Conservation (phyloP, 1,140 invertebrate species). For the Trissolcus basalis region DNA sequence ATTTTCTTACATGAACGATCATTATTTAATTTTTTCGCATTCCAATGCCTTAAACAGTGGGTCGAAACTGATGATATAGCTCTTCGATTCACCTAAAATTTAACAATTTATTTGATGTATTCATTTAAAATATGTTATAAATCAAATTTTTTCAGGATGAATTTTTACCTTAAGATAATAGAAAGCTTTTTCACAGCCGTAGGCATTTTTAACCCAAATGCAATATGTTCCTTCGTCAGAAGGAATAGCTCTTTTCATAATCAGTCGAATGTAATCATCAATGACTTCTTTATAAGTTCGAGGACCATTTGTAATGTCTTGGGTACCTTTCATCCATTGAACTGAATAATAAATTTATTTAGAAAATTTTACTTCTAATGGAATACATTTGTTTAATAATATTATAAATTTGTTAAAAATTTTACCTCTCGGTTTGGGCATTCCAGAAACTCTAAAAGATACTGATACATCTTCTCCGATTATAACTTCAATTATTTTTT, state of each 20-base stretch:
- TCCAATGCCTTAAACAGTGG: too few species aligned
- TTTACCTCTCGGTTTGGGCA: conserved; percentile 88
- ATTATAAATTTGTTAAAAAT: neutral
- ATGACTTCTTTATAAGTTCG: conserved; percentile 87
- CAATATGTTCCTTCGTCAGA: conserved; percentile 96
- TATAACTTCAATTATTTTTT: conserved; percentile 83
- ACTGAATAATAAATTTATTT: neutral
- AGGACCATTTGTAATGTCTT: conserved; percentile 86
- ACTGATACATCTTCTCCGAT: conserved; percentile 87
- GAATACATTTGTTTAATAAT: neutral
- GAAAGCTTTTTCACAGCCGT: conserved; percentile 90
- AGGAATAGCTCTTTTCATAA: conserved; percentile 88
- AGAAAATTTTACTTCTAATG: too few species aligned
- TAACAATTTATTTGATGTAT: too few species aligned
- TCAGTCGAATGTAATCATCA: conserved; percentile 90
- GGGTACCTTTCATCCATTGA: conserved; percentile 86
- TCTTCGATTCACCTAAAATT: too few species aligned
- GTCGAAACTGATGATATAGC: too few species aligned
- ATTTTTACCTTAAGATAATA: conserved; percentile 85
- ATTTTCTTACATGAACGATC: too few species aligned
- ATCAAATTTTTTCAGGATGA: too few species aligned
- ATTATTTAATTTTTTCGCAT: too few species aligned
- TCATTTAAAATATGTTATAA: too few species aligned
- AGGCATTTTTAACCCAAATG: conserved; percentile 92
- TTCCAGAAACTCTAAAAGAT: conserved; percentile 85